These are phyloP conservation scores for Pyrrhosoma nymphula DNA, from an alignment of 2,888 invertebrate species.

Conservation along the genomic window DNA sequence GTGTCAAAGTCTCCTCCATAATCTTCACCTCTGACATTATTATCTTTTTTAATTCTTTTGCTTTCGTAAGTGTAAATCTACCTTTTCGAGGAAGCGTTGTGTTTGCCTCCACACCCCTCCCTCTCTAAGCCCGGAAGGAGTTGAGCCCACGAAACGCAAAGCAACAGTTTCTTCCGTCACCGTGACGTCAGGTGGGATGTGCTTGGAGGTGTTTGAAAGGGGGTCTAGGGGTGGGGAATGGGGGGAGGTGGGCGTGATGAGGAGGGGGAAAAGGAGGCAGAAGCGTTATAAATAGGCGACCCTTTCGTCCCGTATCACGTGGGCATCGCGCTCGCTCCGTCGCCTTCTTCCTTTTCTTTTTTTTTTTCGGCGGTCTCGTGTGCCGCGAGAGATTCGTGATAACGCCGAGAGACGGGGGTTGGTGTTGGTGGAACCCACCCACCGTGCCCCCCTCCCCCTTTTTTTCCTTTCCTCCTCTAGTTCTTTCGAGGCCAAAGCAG, in stretches of 20 bases:
- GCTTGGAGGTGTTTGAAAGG: neutral
- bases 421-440: neutral
- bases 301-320: conserved; percentile 13
- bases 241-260: neutral
- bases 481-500: neutral
- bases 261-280: neutral
- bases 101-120: neutral
- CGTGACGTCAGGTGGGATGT: neutral
- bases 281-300: conserved; percentile 48
- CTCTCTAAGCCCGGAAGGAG: neutral
- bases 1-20: neutral
- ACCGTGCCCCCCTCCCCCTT: neutral
- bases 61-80: neutral
- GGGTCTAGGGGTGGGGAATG: neutral
- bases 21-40: neutral
- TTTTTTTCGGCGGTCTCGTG: conserved; percentile 9
- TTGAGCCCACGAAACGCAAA: neutral
- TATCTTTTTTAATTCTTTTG: neutral
- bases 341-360: conserved; percentile 42
- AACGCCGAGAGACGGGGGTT: neutral
- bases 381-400: conserved; percentile 41
- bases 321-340: conserved; percentile 45
- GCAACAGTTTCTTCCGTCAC: conserved; percentile 54
- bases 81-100: neutral
- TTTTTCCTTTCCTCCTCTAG: neutral